Percentiles rank a stretch among this genome's conserved stretches.
Conservation (phyloP, 2,113 vertebrate species). For the Phylloscopus trochiloides region DNA sequence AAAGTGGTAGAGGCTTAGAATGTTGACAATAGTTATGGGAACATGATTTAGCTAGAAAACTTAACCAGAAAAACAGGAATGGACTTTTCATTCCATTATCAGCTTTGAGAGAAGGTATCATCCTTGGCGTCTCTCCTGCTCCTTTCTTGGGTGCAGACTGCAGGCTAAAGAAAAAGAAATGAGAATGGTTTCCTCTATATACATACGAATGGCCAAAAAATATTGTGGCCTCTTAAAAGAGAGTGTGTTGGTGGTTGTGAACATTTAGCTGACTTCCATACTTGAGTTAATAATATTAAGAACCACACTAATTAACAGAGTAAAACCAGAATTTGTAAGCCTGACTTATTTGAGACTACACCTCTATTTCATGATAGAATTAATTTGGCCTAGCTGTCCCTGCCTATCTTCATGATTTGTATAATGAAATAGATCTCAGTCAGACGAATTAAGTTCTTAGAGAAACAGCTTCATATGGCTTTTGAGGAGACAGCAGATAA, state of each 20-base stretch:
- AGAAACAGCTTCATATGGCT: not conserved
- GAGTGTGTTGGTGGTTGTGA: not conserved
- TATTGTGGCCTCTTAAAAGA: not conserved
- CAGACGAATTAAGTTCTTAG: not conserved
- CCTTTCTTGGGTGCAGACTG: not conserved
- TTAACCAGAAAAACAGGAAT: not conserved
- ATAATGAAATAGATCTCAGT: not conserved
- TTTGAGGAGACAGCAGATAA: not conserved
- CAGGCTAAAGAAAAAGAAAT: not conserved
- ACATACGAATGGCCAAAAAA: not conserved
- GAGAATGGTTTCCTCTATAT: not conserved
- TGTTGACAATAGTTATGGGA: not conserved
- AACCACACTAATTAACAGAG: rapidly evolving
- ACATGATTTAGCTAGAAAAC: not conserved
- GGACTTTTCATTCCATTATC: not conserved
- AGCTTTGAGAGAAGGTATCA: not conserved
- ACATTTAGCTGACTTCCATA: not conserved
- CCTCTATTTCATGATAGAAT: not conserved
- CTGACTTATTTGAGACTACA: not conserved
- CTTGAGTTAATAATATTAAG: not conserved
- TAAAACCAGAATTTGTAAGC: not conserved
- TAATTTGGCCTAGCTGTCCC: not conserved
- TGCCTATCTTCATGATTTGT: not conserved
- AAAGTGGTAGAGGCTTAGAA: not conserved
- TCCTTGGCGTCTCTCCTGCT: not conserved